These are phyloP conservation scores for Heteromurus nitidus DNA, from an alignment of 2,888 invertebrate species.

Conservation along the genomic window DNA sequence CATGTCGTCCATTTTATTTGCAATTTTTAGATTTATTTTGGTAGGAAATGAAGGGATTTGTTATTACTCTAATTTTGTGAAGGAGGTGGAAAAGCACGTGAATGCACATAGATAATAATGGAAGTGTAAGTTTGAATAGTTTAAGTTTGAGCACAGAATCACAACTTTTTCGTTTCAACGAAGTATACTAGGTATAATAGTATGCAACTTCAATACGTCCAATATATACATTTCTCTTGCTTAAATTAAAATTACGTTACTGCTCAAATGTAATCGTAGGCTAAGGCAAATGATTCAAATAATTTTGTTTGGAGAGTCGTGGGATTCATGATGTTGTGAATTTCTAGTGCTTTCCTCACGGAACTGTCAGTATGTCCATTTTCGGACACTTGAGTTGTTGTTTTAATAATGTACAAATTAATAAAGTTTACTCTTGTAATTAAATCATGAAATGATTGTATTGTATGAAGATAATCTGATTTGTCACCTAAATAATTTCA, in stretches of 20 bases:
- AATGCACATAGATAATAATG: background rate
- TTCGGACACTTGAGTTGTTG: slow-evolving; percentile 53
- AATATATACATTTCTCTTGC: background rate
- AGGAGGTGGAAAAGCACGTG: background rate
- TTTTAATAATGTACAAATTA: slow-evolving; percentile 15
- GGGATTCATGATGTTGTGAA: slow-evolving; percentile 31
- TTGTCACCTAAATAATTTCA: no score
- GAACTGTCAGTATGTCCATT: slow-evolving; percentile 70
- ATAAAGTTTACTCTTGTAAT: background rate
- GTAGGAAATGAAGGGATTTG: no score
- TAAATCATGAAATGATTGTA: background rate
- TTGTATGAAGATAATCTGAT: no score
- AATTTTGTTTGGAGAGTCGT: slow-evolving; percentile 37
- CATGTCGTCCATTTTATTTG: no score
- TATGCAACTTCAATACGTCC: background rate
- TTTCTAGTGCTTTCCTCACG: slow-evolving; percentile 6
- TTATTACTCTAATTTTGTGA: background rate
- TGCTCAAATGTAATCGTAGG: background rate
- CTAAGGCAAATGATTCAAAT: background rate
- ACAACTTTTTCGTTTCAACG: background rate
- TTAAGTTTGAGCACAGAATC: background rate
- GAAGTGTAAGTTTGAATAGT: background rate
- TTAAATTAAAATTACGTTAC: background rate
- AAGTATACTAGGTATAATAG: background rate
- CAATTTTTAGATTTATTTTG: no score